Percentiles rank a stretch among this genome's conserved stretches.
phyloP scores from a whole-genome alignment of 2,888 invertebrate genomes.

The Lasioglossum figueresi region DNA sequence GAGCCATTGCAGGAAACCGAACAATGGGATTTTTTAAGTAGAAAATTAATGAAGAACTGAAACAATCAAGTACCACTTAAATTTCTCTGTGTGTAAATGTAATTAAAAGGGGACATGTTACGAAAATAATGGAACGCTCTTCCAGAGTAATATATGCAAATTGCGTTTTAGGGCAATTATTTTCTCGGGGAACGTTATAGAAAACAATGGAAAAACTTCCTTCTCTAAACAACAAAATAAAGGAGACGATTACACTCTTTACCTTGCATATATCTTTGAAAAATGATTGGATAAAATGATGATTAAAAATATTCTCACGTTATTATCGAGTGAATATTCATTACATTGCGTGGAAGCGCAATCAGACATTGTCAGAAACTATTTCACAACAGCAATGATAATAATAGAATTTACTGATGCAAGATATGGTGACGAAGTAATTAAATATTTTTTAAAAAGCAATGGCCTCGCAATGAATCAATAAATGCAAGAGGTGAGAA shows the following conservation, averaged over 20 bases:
- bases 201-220: neutral
- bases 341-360: neutral
- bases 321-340: neutral
- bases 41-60: neutral
- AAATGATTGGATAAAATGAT: neutral
- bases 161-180: constrained; percentile 1
- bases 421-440: neutral
- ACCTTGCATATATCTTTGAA: neutral
- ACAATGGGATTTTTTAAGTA: neutral
- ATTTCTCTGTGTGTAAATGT: neutral
- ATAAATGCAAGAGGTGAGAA: neutral
- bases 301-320: constrained; percentile 1
- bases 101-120: neutral
- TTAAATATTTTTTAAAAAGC: neutral
- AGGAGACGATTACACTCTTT: neutral
- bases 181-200: neutral
- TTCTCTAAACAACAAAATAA: neutral
- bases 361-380: neutral
- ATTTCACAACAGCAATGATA: neutral
- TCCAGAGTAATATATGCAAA: neutral
- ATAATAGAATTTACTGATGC: neutral
- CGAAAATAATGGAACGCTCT: neutral
- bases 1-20: neutral
- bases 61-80: neutral
- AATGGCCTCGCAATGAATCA: neutral